A percentile compares a stretch with the other conserved stretches of the same genome.
Conservation (phyloP, 2,797 vertebrate genomes). For the Darevskia nairensis region DNA sequence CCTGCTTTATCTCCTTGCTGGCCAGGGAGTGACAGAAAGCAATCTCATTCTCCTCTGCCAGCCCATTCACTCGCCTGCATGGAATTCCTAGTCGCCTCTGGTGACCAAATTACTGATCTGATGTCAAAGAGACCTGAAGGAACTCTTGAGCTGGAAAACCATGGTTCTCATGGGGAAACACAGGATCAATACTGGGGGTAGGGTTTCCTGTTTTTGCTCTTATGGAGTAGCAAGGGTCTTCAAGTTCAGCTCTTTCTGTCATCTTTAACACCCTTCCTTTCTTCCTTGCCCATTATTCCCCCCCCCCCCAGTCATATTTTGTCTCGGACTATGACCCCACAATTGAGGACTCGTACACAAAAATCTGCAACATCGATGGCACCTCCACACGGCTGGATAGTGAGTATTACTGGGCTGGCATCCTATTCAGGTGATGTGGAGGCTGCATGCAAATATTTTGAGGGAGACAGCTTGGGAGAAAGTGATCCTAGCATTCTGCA, state of each 20-base stretch:
- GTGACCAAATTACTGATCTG: background rate
- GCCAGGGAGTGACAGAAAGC: background rate
- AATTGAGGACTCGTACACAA: slow-evolving; percentile 93
- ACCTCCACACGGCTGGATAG: slow-evolving; percentile 89
- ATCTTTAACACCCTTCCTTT: background rate
- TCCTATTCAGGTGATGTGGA: background rate
- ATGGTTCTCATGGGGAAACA: background rate
- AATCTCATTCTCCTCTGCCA: background rate
- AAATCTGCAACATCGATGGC: slow-evolving; percentile 87
- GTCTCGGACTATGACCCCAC: slow-evolving; percentile 95
- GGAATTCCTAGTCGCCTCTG: background rate
- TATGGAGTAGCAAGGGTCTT: background rate
- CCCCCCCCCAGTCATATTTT: slow-evolving; percentile 86
- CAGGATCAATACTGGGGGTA: background rate
- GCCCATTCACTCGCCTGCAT: background rate
- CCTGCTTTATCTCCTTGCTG: background rate
- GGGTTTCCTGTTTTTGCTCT: background rate
- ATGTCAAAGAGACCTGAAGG: background rate
- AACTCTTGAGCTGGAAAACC: background rate
- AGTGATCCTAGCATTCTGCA: background rate
- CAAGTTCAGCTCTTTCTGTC: background rate
- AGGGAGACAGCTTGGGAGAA: background rate
- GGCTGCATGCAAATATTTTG: too few relatives aligned
- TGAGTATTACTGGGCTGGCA: slow-evolving; percentile 72
- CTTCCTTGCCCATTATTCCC: background rate